Percentiles rank a stretch among this genome's conserved stretches.
Evolutionary conservation across 2,113 vertebrate genomes (phyloP).

Genomic region (Emydura subglobosa): DNA sequence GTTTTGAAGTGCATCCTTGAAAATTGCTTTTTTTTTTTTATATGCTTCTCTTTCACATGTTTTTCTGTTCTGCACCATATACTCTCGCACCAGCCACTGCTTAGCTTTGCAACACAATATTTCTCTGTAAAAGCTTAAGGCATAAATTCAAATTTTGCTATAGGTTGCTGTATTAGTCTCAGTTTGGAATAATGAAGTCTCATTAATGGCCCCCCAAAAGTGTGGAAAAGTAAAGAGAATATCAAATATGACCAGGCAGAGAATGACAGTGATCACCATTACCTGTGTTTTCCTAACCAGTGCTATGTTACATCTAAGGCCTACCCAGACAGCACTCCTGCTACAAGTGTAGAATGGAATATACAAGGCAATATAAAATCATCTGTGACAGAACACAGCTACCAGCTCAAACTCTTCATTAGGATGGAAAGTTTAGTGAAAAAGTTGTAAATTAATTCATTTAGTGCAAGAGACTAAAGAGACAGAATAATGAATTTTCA

Average conservation of each 20-base stretch:
- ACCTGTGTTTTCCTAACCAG: neutral
- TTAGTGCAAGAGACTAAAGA: neutral
- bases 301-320: neutral
- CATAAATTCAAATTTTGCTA: neutral
- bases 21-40: neutral
- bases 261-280: neutral
- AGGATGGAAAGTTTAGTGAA: neutral
- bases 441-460: neutral
- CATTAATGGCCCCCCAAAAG: neutral
- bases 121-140: neutral
- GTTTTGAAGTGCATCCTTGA: neutral
- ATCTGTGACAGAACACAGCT: neutral
- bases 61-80: neutral
- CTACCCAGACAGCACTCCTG: neutral
- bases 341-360: neutral
- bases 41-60: neutral
- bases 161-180: neutral
- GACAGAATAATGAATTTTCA: neutral
- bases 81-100: neutral
- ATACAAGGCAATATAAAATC: neutral
- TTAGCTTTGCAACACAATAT: neutral
- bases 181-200: neutral
- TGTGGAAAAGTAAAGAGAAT: neutral
- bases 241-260: neutral
- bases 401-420: neutral